A percentile compares a stretch with the other conserved stretches of the same genome.
Evolutionary conservation across 1,140 invertebrate species (phyloP).

Genomic region (Papilio helenus): DNA sequence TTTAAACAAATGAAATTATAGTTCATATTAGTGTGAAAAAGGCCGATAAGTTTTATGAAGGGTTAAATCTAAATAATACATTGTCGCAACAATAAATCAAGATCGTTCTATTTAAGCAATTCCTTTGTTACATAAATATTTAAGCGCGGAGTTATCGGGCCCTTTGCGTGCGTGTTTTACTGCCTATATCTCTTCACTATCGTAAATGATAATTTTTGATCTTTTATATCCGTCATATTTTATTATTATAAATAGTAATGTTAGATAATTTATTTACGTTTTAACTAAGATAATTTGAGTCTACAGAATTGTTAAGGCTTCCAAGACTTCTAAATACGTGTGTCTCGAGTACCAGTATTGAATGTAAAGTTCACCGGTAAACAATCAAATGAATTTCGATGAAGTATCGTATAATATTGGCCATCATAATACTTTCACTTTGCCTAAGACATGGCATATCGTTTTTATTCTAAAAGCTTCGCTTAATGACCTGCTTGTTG

Average conservation of each 20-base stretch:
- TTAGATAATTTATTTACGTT: too few species aligned
- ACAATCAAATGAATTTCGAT: too few species aligned
- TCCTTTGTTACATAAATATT: slow-evolving; percentile 10
- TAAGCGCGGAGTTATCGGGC: not conserved
- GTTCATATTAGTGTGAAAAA: too few species aligned
- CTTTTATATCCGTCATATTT: not conserved
- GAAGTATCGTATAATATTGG: too few species aligned
- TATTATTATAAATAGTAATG: not conserved
- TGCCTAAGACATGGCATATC: not conserved
- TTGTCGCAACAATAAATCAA: not conserved
- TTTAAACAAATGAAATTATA: too few species aligned
- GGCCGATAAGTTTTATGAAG: not conserved
- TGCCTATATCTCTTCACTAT: not conserved
- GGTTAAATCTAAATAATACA: not conserved
- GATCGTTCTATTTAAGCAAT: not conserved
- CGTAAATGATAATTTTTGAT: not conserved
- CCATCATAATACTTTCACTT: not conserved
- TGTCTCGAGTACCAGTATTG: too few species aligned
- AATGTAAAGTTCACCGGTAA: too few species aligned
- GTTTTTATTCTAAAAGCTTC: not conserved
- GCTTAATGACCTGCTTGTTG: not conserved
- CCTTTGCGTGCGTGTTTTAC: not conserved
- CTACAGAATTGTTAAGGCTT: too few species aligned
- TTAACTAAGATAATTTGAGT: too few species aligned
- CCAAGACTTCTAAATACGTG: too few species aligned